Conservation (phyloP, 2,888 invertebrate genomes). For the Metellina segmentata region DNA sequence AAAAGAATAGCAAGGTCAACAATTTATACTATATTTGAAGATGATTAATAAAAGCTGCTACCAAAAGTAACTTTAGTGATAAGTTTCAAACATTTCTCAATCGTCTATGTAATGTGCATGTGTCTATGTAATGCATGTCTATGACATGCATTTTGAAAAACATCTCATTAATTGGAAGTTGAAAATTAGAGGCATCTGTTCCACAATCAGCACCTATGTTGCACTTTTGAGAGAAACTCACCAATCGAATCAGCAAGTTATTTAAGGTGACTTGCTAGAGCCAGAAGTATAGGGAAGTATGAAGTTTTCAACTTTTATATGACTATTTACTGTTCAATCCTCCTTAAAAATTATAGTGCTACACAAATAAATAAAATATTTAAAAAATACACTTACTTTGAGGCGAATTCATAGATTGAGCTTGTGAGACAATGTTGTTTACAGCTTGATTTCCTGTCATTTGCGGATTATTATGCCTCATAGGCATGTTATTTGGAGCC, state of each 20-base stretch:
- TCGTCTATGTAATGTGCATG: neutral
- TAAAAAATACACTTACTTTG: conserved; percentile 46
- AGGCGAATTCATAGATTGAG: conserved; percentile 62
- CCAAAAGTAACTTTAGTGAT: too few species aligned
- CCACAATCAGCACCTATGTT: neutral
- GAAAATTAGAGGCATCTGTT: neutral
- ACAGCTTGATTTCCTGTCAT: conserved; percentile 36
- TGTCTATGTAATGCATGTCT: too few species aligned
- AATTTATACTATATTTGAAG: too few species aligned
- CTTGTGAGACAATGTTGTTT: conserved; percentile 59
- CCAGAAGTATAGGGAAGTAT: neutral
- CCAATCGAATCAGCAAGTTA: too few species aligned
- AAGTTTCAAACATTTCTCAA: too few species aligned
- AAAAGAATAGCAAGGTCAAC: too few species aligned
- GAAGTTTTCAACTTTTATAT: neutral
- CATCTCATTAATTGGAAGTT: neutral
- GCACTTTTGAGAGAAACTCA: too few species aligned
- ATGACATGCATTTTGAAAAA: neutral
- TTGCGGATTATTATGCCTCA: conserved; percentile 65
- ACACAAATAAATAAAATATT: neutral
- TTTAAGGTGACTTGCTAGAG: neutral
- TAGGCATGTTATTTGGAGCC: conserved; percentile 65
- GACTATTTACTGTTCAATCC: neutral
- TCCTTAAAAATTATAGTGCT: neutral
- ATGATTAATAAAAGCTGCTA: too few species aligned